A percentile compares a stretch with the other conserved stretches of the same genome.
These are phyloP conservation scores for Campaea margaritaria DNA, from an alignment of 2,888 invertebrate genomes.

Conservation along the genomic window DNA sequence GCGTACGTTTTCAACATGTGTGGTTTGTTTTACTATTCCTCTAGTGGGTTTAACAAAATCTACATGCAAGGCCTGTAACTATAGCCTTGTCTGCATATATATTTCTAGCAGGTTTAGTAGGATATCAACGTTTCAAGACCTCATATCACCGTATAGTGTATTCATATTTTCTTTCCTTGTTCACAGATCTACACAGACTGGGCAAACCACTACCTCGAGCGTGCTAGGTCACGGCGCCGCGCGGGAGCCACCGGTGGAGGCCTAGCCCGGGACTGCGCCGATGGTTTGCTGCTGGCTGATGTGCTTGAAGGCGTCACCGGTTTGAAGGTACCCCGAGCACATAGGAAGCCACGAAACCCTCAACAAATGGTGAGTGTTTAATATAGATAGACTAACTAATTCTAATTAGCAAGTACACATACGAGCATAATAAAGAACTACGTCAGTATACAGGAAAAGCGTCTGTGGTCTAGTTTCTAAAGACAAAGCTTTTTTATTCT, in stretches of 20 bases:
- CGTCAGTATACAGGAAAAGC: too few relatives aligned
- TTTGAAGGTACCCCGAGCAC: slow-evolving; percentile 88
- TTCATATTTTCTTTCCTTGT: slow-evolving; percentile 7
- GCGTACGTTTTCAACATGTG: background rate
- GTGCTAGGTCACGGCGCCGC: slow-evolving; percentile 93
- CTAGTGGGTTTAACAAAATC: too few relatives aligned
- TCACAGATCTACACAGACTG: slow-evolving; percentile 98
- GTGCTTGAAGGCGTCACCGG: slow-evolving; percentile 96
- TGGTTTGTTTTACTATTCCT: background rate
- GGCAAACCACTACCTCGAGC: slow-evolving; percentile 98
- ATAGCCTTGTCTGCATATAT: too few relatives aligned
- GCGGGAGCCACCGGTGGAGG: slow-evolving; percentile 88
- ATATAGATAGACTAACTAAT: background rate
- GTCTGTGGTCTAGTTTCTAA: too few relatives aligned
- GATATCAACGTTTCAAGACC: background rate
- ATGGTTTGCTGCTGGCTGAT: slow-evolving; percentile 96
- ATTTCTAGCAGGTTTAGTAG: too few relatives aligned
- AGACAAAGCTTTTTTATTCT: too few relatives aligned
- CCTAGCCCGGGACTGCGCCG: slow-evolving; percentile 95
- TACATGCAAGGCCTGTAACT: too few relatives aligned
- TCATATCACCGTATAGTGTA: background rate
- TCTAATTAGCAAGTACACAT: too few relatives aligned
- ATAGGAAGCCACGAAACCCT: slow-evolving; percentile 94
- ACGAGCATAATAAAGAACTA: too few relatives aligned
- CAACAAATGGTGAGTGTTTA: slow-evolving; percentile 95